These are phyloP conservation scores for Drosophila infuscata DNA, from an alignment of 2,888 invertebrate species.

Conservation along the genomic window DNA sequence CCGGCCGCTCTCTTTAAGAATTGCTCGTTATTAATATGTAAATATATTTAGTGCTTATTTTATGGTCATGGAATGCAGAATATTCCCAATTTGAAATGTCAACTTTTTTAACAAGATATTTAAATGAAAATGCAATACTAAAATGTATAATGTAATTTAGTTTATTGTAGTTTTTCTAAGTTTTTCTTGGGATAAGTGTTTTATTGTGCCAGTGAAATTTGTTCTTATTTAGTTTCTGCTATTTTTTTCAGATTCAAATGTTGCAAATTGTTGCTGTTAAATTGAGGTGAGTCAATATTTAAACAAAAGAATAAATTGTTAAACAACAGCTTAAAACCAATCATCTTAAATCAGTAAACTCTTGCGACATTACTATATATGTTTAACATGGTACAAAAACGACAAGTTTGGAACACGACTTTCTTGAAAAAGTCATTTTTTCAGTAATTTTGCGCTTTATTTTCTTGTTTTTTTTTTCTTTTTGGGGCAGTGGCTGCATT, in stretches of 20 bases:
- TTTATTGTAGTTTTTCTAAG: too few species aligned
- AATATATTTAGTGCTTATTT: constrained; percentile 22
- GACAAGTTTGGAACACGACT: not conserved
- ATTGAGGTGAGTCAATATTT: not conserved
- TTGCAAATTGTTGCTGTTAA: not conserved
- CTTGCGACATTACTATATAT: not conserved
- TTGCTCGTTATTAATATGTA: constrained; percentile 40
- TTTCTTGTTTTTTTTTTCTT: constrained; percentile 1
- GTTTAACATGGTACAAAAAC: not conserved
- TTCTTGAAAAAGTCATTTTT: too few species aligned
- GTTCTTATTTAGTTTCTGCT: not conserved
- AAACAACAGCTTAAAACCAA: not conserved
- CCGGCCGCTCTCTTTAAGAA: constrained; percentile 25
- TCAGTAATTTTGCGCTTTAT: not conserved
- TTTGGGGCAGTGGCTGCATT: constrained; percentile 63
- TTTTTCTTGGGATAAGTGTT: not conserved
- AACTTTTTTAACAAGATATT: not conserved
- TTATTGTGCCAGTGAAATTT: accelerated
- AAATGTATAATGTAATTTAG: too few species aligned
- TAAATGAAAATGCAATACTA: not conserved
- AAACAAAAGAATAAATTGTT: not conserved
- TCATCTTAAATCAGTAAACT: not conserved
- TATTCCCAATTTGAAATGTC: not conserved
- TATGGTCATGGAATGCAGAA: not conserved
- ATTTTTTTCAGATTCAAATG: not conserved